A percentile compares a stretch with the other conserved stretches of the same genome.
phyloP scores from a whole-genome alignment of 35 echinoderm and acorn worm species.

The Apostichopus japonicus region DNA sequence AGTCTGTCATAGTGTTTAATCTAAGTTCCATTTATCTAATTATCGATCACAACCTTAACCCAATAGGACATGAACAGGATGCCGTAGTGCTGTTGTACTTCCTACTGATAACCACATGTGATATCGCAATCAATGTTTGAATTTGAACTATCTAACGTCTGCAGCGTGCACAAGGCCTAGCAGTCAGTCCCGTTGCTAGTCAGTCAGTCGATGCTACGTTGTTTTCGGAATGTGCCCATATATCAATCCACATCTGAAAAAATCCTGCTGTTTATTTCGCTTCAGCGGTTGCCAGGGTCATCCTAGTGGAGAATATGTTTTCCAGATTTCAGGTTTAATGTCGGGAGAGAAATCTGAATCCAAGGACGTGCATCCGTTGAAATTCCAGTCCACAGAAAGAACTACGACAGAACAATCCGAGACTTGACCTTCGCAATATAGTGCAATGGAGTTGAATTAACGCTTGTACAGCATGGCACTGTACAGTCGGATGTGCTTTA shows the following conservation, averaged over 20 bases:
- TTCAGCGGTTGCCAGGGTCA: neutral
- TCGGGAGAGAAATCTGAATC: neutral
- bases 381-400: neutral
- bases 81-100: neutral
- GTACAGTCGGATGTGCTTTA: no score
- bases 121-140: neutral
- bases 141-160: neutral
- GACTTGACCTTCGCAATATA: neutral
- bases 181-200: neutral
- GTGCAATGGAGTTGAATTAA: slow-evolving; percentile 5
- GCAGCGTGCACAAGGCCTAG: neutral
- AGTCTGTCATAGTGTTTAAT: neutral
- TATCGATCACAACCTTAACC: neutral
- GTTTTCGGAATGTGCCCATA: no score
- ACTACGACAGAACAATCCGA: neutral
- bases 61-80: neutral
- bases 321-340: slow-evolving; percentile 7
- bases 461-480: neutral
- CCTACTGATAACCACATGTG: neutral
- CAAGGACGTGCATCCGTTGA: neutral
- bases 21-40: neutral
- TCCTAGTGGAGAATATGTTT: neutral
- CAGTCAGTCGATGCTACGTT: no score
- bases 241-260: neutral
- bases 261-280: neutral